Percentiles rank a stretch among this genome's conserved stretches.
These are phyloP conservation scores for Melanotaenia maccullochi DNA, from an alignment of 2,797 vertebrate genomes.

Conservation along the genomic window DNA sequence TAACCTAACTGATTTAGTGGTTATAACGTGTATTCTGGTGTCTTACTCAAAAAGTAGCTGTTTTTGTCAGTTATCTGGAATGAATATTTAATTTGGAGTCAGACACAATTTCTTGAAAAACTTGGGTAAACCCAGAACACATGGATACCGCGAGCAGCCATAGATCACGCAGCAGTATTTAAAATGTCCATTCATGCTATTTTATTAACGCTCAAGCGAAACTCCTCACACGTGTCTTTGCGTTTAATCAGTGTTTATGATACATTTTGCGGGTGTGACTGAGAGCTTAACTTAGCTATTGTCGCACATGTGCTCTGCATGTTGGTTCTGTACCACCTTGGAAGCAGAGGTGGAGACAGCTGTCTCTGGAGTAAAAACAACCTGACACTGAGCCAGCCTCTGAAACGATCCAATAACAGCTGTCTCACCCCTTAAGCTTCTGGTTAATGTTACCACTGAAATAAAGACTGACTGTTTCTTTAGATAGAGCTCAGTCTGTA, in stretches of 20 bases:
- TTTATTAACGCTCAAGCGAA: background rate
- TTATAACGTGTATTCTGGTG: accelerated
- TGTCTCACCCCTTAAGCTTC: conserved; percentile 21
- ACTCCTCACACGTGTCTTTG: background rate
- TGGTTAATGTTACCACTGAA: conserved; percentile 1
- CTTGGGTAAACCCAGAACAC: conserved; percentile 42
- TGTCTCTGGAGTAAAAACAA: conserved; percentile 22
- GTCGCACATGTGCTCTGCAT: background rate
- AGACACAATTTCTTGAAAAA: background rate
- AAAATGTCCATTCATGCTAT: conserved; percentile 1
- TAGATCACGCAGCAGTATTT: conserved; percentile 39
- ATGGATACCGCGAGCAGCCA: conserved; percentile 36
- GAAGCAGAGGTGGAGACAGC: conserved; percentile 19
- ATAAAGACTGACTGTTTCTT: conserved; percentile 10
- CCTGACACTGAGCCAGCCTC: conserved; percentile 13
- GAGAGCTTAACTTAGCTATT: background rate
- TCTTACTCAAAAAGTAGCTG: accelerated
- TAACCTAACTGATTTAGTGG: background rate
- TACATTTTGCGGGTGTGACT: background rate
- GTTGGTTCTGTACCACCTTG: background rate
- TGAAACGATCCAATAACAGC: conserved; percentile 39
- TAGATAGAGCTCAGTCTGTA: background rate
- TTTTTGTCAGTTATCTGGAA: background rate
- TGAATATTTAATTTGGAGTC: accelerated
- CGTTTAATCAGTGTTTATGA: accelerated